A percentile compares a stretch with the other conserved stretches of the same genome.
These are phyloP conservation scores for Heliconius melpomene DNA, from an alignment of 1,140 invertebrate species.

Conservation along the genomic window DNA sequence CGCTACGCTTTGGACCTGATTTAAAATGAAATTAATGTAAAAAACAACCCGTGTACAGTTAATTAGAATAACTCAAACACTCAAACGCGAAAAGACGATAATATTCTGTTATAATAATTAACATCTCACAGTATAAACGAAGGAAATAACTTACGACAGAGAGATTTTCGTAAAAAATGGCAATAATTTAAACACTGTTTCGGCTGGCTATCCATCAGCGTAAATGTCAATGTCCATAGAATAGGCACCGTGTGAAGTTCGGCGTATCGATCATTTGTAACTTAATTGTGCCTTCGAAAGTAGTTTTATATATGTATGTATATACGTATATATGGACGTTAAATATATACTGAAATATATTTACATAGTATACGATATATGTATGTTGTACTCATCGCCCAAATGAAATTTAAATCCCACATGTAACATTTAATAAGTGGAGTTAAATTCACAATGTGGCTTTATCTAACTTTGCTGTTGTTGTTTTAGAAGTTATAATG, in stretches of 20 bases:
- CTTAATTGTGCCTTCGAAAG: conserved; percentile 55
- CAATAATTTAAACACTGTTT: conserved; percentile 57
- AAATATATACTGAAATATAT: conserved; percentile 14
- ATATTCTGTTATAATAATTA: not conserved
- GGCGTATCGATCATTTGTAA: conserved; percentile 68
- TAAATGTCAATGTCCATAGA: conserved; percentile 56
- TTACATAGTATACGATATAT: conserved; percentile 18
- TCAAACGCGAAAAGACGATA: too few relatives aligned
- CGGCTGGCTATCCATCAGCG: conserved; percentile 61
- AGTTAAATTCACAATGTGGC: conserved; percentile 57
- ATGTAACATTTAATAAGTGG: conserved; percentile 47
- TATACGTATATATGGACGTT: not conserved
- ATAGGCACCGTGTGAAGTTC: conserved; percentile 54
- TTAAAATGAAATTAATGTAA: too few relatives aligned
- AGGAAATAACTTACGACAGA: not conserved
- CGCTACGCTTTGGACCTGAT: too few relatives aligned
- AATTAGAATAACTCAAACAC: too few relatives aligned
- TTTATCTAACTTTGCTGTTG: conserved; percentile 57
- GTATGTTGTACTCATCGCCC: conserved; percentile 26
- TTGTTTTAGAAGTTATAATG: conserved; percentile 63
- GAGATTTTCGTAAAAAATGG: conserved; percentile 34
- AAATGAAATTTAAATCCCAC: conserved; percentile 39
- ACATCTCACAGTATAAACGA: not conserved
- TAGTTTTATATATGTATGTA: conserved; percentile 34
- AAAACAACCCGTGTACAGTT: too few relatives aligned